Evolutionary conservation across 2,113 vertebrate genomes (phyloP), one percentile per base, ranked within the genome.

Genomic region (Hemiscyllium ocellatum): DNA sequence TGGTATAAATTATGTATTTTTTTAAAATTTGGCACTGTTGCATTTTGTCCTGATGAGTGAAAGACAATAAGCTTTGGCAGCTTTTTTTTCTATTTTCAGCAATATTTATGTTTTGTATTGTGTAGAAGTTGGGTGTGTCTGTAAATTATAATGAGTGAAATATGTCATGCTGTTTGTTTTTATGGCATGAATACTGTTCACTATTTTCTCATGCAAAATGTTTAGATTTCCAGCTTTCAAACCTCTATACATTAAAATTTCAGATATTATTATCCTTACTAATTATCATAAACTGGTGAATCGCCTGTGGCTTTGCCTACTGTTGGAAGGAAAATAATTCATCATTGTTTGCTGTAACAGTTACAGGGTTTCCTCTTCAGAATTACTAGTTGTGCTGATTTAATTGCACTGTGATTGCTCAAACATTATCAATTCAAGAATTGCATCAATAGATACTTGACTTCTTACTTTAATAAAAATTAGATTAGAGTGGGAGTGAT

Each of bases 401-500:
- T 89, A 12, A 33, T 29, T 89, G 24, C 33, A 17, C 78, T 83
- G 8, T 17, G 15, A 83, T 3, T 42, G 1, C 52, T 52, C 26
- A 8, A 89, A 13, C 26, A 29, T 89, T 89, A 89, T 61, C 86
- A 89, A 29, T 10, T 61, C 86, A 61, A 29, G 50, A 56, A 15
- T 89, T 89, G 2, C 61, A 91, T 91, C 89, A 29, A 17, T 65
- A 66, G 29, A 91, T 61, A 65, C 56, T 19, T 91, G 33, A 33
- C 29, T 33, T 90, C 65, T 65, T 91, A 91, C 4, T 91, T 66
- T 66, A 66, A 37, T 66, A 66, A 65, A 91, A 91, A 65, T 91
- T 83, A 83, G 33, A 37, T 65, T 37, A 91, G 89, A 61, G 61
- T 91, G 61, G 61, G 89, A 37, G 89, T 91, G 89, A 91, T 66